These are phyloP conservation scores for honey bee (Apis mellifera) DNA, from an alignment of 1,140 invertebrate genomes.

Conservation along the genomic window DNA sequence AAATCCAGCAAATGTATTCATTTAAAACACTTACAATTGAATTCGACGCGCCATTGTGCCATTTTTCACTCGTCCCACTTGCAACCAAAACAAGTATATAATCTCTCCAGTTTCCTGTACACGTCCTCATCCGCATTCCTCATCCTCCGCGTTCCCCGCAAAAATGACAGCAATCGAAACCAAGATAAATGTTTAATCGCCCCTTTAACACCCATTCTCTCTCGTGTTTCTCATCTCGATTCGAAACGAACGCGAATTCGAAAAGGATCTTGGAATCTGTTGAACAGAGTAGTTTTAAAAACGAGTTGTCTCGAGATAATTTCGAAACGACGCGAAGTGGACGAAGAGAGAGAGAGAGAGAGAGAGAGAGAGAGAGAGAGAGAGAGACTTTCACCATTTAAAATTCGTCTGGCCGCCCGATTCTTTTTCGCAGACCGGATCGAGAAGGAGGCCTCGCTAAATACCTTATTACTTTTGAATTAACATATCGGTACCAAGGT, in stretches of 20 bases:
- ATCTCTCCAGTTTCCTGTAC: neutral
- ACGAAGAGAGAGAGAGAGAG: too few species aligned
- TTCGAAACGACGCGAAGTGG: too few species aligned
- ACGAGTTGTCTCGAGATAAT: too few species aligned
- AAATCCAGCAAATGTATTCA: too few species aligned
- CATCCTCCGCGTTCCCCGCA: neutral
- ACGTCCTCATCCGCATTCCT: neutral
- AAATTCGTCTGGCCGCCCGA: slow-evolving; percentile 64
- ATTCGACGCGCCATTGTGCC: too few species aligned
- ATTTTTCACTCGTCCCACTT: neutral
- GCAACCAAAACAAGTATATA: neutral
- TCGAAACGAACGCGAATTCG: too few species aligned
- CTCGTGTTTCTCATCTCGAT: too few species aligned
- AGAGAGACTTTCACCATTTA: slow-evolving; percentile 75
- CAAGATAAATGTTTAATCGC: neutral
- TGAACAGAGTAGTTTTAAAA: too few species aligned
- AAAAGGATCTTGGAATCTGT: too few species aligned
- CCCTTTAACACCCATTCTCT: too few species aligned
- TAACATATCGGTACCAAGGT: slow-evolving; percentile 67
- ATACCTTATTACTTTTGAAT: slow-evolving; percentile 71
- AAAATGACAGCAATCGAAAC: neutral
- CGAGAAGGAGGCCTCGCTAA: slow-evolving; percentile 67
- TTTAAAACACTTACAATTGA: too few species aligned
- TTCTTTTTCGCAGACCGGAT: slow-evolving; percentile 49
- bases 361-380: too few species aligned